A percentile compares a stretch with the other conserved stretches of the same genome.
Evolutionary conservation across 2,888 invertebrate genomes (phyloP).

Genomic region (Helobdella robusta): DNA sequence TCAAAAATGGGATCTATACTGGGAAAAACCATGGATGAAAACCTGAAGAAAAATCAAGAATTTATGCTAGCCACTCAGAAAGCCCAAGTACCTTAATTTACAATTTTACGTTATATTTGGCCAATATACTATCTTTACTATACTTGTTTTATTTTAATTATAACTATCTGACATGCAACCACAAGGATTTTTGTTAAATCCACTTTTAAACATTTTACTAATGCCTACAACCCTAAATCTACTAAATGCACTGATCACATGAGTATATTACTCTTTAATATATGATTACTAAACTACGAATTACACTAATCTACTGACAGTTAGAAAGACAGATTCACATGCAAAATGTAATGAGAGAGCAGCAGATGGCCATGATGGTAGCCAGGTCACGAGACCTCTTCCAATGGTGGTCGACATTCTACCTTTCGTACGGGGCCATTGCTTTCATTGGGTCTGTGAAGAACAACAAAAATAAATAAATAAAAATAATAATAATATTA

Average conservation of each 20-base stretch:
- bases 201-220: too few species aligned
- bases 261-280: too few species aligned
- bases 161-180: too few species aligned
- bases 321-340: slow-evolving; percentile 71
- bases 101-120: background rate
- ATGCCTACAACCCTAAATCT: too few species aligned
- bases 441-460: slow-evolving; percentile 13
- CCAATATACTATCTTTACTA: too few species aligned
- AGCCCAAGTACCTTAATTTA: slow-evolving; percentile 34
- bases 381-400: slow-evolving; percentile 63
- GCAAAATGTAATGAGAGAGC: slow-evolving; percentile 68
- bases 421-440: slow-evolving; percentile 52
- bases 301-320: slow-evolving; percentile 50
- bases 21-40: slow-evolving; percentile 60
- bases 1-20: slow-evolving; percentile 59
- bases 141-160: too few species aligned
- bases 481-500: background rate
- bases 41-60: slow-evolving; percentile 62
- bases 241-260: too few species aligned
- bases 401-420: slow-evolving; percentile 63
- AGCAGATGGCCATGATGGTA: slow-evolving; percentile 61
- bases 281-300: too few species aligned
- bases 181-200: too few species aligned
- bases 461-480: background rate
- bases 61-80: slow-evolving; percentile 61